Base-by-base conservation (phyloP, 1,140 invertebrate genomes). In the Lasioglossum albipes region DNA sequence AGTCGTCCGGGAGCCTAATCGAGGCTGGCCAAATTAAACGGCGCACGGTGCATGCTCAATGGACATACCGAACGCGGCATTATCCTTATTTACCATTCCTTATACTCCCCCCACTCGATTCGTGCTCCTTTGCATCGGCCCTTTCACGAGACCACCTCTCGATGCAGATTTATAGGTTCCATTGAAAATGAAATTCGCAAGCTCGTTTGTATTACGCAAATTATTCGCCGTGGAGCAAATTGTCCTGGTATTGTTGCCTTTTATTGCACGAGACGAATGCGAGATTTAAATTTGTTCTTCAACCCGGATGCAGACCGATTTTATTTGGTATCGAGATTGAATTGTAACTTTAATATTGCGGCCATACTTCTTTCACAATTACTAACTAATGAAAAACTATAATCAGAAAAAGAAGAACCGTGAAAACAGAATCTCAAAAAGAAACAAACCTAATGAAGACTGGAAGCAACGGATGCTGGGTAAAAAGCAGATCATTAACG, bases 11-110 rank as follows among this genome's bases (percentile, higher is more conserved):
- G 72, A 72, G 77, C 76, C 82, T 85, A 85, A 85, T 85, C 82
- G 83, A 84, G 84, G 54, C 65, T 65, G 82, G 61, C 83, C 73
- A 81, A 85, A 85, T 85, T 81, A 85, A 84, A 82, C 65, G 69
- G 77, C 59, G 27, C 71, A 27, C 27, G 27, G 27, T 27, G 27
- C 27, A 27, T 27, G 76, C 22, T 74, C 65, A 74, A 76, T 42
- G 64, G 69, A 64, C 73, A 73, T 81, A 18, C 45, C 59, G n/a
- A 73, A 83, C 54, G 68, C 73, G 82, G 83, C 57, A 81, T 81
- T 81, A 76, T 76, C 70, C 82, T 81, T 85, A 83, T 85, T 85
- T 85, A 84, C 75, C 13, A 71, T 31, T 10, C 4, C 49, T 52
- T 2, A 2, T 49, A 42, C 27, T n/a, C 27, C 49, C 36, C n/a